These are phyloP conservation scores for Perca fluviatilis DNA, from an alignment of 2,113 vertebrate species.

Conservation along the genomic window DNA sequence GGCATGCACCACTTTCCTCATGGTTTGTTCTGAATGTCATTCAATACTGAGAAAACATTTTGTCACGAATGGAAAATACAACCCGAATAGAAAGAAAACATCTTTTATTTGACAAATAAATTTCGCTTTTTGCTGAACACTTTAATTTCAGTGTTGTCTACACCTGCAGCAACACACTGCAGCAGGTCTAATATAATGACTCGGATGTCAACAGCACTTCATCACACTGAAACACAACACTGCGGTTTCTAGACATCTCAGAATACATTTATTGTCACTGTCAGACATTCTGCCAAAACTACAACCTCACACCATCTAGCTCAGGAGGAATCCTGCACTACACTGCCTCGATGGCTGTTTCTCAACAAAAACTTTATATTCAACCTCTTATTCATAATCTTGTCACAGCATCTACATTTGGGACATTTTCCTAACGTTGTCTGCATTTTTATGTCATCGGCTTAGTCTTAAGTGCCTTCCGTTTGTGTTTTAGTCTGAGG, in stretches of 20 bases:
- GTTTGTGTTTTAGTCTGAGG: conserved; percentile 73
- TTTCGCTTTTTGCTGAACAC: conserved; percentile 54
- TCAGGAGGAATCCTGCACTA: conserved; percentile 43
- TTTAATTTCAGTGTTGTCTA: conserved; percentile 47
- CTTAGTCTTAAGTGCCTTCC: conserved; percentile 29
- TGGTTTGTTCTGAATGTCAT: background rate
- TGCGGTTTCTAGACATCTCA: conserved; percentile 65
- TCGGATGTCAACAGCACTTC: conserved; percentile 66
- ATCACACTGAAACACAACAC: conserved; percentile 69
- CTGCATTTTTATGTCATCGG: conserved; percentile 1
- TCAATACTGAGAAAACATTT: conserved; percentile 8
- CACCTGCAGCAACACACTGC: conserved; percentile 52
- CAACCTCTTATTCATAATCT: conserved; percentile 8
- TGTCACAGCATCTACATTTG: conserved; percentile 13
- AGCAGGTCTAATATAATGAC: conserved; percentile 59
- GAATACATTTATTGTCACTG: conserved; percentile 65
- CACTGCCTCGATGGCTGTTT: background rate
- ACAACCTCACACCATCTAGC: conserved; percentile 36
- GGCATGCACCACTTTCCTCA: conserved; percentile 12
- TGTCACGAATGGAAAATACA: conserved; percentile 61
- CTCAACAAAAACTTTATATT: background rate
- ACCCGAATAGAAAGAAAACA: conserved; percentile 68
- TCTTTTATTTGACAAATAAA: conserved; percentile 74
- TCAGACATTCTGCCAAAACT: conserved; percentile 47
- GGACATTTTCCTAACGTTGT: background rate